Conservation (phyloP, 2,888 invertebrate species). For the Acleris holmiana region DNA sequence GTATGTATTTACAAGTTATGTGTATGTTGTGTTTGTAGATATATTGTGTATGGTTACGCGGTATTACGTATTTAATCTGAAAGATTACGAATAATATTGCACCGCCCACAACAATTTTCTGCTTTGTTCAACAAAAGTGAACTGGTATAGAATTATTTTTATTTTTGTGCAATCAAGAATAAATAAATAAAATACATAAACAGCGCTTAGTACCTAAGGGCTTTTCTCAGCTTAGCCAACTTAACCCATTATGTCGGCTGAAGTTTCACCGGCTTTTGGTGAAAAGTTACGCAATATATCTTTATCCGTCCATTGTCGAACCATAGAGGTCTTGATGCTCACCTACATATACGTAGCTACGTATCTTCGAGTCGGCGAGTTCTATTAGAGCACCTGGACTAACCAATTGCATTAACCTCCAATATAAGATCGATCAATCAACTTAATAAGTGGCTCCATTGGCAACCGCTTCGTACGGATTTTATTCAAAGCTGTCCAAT, state of each 20-base stretch:
- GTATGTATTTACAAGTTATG: too few species aligned
- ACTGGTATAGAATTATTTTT: too few species aligned
- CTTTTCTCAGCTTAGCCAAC: conserved; percentile 14
- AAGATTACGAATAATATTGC: too few species aligned
- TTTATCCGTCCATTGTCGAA: conserved; percentile 10
- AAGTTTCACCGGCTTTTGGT: conserved; percentile 10
- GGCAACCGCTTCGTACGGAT: conserved; percentile 60
- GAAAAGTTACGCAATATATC: conserved; percentile 19
- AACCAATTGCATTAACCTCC: conserved; percentile 36
- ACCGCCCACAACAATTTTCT: too few species aligned
- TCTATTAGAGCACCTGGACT: too few species aligned
- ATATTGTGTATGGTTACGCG: too few species aligned
- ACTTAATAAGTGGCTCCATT: conserved; percentile 66
- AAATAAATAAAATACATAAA: neutral
- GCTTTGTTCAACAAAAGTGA: too few species aligned
- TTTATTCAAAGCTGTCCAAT: conserved; percentile 68
- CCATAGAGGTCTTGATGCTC: neutral
- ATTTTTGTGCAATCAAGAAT: too few species aligned
- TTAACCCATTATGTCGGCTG: conserved; percentile 12
- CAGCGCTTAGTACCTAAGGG: neutral
- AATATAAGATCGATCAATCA: conserved; percentile 60
- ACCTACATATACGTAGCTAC: too few species aligned
- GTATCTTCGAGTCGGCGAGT: too few species aligned
- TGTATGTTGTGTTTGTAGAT: too few species aligned
- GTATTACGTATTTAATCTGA: too few species aligned